Conservation (phyloP, 1,140 invertebrate genomes). For the Drosophila ficusphila region DNA sequence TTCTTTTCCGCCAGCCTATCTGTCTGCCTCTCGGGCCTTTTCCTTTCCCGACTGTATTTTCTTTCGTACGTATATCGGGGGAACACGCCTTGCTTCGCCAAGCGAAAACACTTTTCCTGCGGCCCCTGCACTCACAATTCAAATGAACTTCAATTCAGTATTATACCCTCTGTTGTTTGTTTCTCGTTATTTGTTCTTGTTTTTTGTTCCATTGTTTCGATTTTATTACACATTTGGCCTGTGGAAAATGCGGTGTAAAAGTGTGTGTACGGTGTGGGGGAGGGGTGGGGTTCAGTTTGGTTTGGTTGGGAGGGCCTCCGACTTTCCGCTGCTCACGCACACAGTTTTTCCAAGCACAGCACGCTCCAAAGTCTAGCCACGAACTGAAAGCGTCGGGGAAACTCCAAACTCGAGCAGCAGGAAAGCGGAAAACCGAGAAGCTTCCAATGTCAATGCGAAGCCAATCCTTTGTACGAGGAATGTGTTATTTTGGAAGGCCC, state of each 20-base stretch:
- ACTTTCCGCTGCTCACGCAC: conserved; percentile 54
- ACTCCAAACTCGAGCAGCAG: conserved; percentile 49
- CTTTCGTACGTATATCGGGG: conserved; percentile 18
- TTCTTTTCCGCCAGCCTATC: conserved; percentile 49
- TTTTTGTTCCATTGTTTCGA: conserved; percentile 40
- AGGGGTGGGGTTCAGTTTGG: neutral
- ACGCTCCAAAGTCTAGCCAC: conserved; percentile 81
- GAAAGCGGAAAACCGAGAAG: conserved; percentile 52
- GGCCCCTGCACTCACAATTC: conserved; percentile 34
- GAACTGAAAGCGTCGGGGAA: conserved; percentile 62
- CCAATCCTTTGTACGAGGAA: conserved; percentile 71
- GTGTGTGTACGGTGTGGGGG: conserved; percentile 1
- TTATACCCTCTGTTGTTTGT: conserved; percentile 34
- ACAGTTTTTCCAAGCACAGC: conserved; percentile 65
- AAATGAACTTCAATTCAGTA: conserved; percentile 43
- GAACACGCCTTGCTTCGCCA: conserved; percentile 67
- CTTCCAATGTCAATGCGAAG: conserved; percentile 63
- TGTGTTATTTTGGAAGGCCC: conserved; percentile 77
- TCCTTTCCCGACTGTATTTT: conserved; percentile 5
- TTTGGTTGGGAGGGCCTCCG: conserved; percentile 1
- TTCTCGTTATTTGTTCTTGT: too few species aligned
- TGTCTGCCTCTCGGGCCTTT: conserved; percentile 56
- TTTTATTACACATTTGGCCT: conserved; percentile 43
- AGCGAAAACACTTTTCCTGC: conserved; percentile 20
- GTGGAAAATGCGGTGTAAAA: conserved; percentile 2